Base-by-base conservation (phyloP, 2,888 invertebrate genomes). In the Notodonta dromedarius region DNA sequence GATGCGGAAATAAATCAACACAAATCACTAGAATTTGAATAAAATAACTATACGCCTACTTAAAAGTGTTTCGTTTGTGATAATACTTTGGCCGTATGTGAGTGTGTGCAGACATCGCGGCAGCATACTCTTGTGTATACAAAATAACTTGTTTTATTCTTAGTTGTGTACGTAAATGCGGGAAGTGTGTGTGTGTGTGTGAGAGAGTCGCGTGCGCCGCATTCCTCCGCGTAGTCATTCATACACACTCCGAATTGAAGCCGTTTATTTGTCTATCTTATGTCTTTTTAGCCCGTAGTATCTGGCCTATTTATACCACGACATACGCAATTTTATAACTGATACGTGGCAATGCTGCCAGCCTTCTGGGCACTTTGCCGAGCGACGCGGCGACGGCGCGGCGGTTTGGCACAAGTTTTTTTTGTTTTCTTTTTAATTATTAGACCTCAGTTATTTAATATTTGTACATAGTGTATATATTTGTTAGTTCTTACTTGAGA, bases 161-260 rank as follows among this genome's bases (percentile, higher is more conserved):
- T 61, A 63, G 69, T 70, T 77, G 76, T 70, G 76, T 70, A 73
- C 69, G 77, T 76, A 71, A 74, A 74, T 78, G 62, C 57, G 66
- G 62, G 68, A 66, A 67, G 69, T 76, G 77, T 71, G 73, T 76
- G 76, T 77, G 76, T 77, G 79, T 73, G 78, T 77, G 24, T 24
- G 79, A 72, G 78, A 74, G 80, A 84, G 84, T 79, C 90, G 90
- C 90, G 91, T 89, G 90, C 90, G 89, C 81, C 84, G 80, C 91
- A 91, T 91, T 91, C 91, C 90, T 76, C 48, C 77, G 88, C 88
- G 90, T 87, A 87, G 82, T 85, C 89, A 91, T 90, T 90, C 90
- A 90, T 88, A 89, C 84, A 51, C 82, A 80, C 78, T 77, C 83
- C 79, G 74, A 76, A 72, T 72, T 76, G 66, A 65, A 79, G 71